Conservation (phyloP, 2,113 vertebrate species). For the Malurus elegans region DNA sequence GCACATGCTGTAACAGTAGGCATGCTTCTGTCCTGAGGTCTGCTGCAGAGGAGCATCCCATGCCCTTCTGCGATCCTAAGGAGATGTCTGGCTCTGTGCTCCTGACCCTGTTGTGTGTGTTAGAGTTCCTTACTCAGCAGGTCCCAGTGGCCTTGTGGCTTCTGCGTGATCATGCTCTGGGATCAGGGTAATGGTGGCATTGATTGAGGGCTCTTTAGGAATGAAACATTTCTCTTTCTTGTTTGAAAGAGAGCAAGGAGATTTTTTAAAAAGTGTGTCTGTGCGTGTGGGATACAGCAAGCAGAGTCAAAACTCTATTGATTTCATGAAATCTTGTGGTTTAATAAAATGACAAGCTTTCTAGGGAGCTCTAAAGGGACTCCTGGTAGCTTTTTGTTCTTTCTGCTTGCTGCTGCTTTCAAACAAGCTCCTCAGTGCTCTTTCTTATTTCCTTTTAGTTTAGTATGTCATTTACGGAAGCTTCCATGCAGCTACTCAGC, state of each 20-base stretch:
- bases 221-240: not conserved
- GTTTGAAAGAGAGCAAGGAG: not conserved
- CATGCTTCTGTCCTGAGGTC: not conserved
- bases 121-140: not conserved
- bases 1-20: not conserved
- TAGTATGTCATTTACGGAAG: not conserved
- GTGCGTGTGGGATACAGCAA: not conserved
- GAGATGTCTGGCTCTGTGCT: not conserved
- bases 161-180: not conserved
- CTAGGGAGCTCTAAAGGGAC: not conserved
- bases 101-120: not conserved
- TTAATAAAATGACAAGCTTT: conserved; percentile 8
- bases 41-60: not conserved
- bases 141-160: not conserved
- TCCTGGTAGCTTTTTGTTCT: not conserved
- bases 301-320: not conserved
- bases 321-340: not conserved
- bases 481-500: not conserved
- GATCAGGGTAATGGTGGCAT: not conserved
- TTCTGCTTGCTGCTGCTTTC: not conserved
- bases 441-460: not conserved
- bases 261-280: not conserved
- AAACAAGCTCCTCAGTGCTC: not conserved
- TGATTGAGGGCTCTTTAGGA: not conserved
- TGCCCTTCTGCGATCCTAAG: not conserved